Evolutionary conservation across 2,797 vertebrate species (phyloP).

Genomic region (Oreortyx pictus): DNA sequence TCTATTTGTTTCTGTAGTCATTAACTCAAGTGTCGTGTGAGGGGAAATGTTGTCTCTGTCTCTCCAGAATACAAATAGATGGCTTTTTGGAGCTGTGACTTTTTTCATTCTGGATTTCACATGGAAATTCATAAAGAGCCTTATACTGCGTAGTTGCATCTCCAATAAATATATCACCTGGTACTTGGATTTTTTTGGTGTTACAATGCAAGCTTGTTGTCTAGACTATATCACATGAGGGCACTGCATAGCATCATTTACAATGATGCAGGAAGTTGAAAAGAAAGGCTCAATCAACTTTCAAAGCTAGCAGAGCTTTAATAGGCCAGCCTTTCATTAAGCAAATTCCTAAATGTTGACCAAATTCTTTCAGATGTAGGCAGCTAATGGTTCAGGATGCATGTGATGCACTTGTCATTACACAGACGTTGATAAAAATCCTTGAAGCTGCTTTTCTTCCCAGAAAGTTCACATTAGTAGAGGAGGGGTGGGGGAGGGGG

Average conservation of each 20-base stretch:
- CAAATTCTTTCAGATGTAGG: slow-evolving; percentile 75
- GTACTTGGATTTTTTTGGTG: background rate
- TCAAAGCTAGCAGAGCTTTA: slow-evolving; percentile 73
- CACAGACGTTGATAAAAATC: slow-evolving; percentile 72
- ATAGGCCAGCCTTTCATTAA: slow-evolving; percentile 83
- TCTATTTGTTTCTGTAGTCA: background rate
- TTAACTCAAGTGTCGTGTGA: background rate
- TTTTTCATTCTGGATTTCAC: background rate
- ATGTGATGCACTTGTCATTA: slow-evolving; percentile 80
- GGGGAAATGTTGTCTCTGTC: background rate
- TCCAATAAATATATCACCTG: slow-evolving; percentile 40
- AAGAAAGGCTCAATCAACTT: slow-evolving; percentile 72
- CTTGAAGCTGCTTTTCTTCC: slow-evolving; percentile 71
- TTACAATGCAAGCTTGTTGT: slow-evolving; percentile 62
- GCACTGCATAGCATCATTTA: slow-evolving; percentile 77
- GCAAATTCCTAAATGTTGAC: slow-evolving; percentile 85
- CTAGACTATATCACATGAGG: slow-evolving; percentile 70
- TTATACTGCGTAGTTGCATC: background rate
- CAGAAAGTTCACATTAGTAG: slow-evolving; percentile 73
- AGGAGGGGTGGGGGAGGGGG: background rate
- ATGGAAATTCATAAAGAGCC: background rate
- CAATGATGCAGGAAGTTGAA: slow-evolving; percentile 77
- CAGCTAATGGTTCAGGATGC: slow-evolving; percentile 75
- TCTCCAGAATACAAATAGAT: background rate
- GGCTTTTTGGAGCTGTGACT: background rate